Evolutionary conservation across 2,113 vertebrate genomes (phyloP).

Genomic region (Seriola dumerili): DNA sequence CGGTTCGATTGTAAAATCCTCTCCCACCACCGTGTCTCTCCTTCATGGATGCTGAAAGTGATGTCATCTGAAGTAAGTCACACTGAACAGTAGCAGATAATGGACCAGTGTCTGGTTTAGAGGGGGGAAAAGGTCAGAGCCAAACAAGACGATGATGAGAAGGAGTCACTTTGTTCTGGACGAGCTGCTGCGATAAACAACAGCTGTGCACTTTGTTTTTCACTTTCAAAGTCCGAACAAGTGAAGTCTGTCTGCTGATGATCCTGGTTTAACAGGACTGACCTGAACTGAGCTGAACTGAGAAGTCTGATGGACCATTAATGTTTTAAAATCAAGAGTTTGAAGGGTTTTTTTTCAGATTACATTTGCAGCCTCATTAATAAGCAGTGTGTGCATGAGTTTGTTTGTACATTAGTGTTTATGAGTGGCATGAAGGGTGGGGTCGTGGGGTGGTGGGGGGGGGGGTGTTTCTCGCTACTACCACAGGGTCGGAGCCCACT

Average conservation of each 20-base stretch:
- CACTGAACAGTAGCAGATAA: too few species aligned
- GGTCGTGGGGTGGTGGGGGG: background rate
- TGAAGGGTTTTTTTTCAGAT: background rate
- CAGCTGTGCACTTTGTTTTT: background rate
- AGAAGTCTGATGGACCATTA: slow-evolving; percentile 10
- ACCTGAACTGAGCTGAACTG: background rate
- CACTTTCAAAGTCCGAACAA: background rate
- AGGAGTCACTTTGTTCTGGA: background rate
- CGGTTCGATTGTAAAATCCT: too few species aligned
- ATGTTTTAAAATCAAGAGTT: background rate
- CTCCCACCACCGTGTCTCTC: too few species aligned
- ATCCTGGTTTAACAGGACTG: slow-evolving; percentile 13
- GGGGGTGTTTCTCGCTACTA: slow-evolving; percentile 36
- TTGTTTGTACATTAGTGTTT: background rate
- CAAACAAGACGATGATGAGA: background rate
- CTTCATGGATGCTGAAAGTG: too few species aligned
- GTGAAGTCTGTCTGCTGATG: background rate
- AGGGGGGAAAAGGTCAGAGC: slow-evolving; percentile 34
- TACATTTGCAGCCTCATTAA: background rate
- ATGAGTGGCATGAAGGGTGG: background rate
- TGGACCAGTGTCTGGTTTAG: too few species aligned
- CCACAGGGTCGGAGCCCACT: slow-evolving; percentile 13
- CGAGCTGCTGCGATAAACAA: background rate
- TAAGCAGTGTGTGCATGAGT: background rate
- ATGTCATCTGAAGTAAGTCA: too few species aligned